Percentiles rank a stretch among this genome's conserved stretches.
These are phyloP conservation scores for Caenorhabditis elegans DNA, from an alignment of 1,140 invertebrate species.

Conservation along the genomic window WBcel235 BX284605.5:8662001-8662500, in stretches of 20 bases:
- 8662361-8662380: neutral
- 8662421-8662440: too few species aligned
- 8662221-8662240: constrained; percentile 21
- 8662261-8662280: neutral
- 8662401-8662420: constrained; percentile 16
- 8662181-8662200: too few species aligned
- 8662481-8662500: too few species aligned
- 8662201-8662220: neutral
- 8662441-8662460: neutral
- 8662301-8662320: neutral
- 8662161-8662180: too few species aligned
- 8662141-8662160: too few species aligned
- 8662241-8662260: neutral
- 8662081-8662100: too few species aligned
- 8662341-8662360: neutral
- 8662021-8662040: too few species aligned
- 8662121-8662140: too few species aligned
- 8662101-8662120: too few species aligned
- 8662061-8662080: too few species aligned
- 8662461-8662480: constrained; percentile 1
- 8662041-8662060: too few species aligned
- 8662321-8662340: neutral
- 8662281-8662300: constrained; percentile 1
- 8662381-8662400: neutral
- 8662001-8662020: too few species aligned